Base-by-base conservation (phyloP, 2,113 vertebrate genomes). In the Micronycteris hirsuta region DNA sequence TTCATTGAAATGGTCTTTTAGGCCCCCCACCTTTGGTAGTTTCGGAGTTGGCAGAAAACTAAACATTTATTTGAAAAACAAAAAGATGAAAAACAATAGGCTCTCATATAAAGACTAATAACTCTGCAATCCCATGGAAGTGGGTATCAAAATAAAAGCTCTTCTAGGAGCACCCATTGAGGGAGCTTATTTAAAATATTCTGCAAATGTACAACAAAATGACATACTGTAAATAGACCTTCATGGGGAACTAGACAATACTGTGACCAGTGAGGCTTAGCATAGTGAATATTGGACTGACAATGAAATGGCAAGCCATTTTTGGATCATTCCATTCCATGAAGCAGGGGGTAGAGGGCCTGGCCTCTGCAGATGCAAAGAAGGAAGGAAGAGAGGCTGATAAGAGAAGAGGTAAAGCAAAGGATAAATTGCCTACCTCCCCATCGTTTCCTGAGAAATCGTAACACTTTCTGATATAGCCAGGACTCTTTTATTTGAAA, bases 181-280 rank as follows among this genome's bases (percentile, higher is more conserved):
- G 26, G 13, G 92, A 70, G 36, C 15, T 92, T 95, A 86, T 92
- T 96, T 78, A 89, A 96, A 93, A 74, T 94, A 86, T 83, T 94
- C 33, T 73, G 36, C 63, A 83, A 89, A 92, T 96, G 73, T 86
- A 65, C 24, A 67, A 31, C 28, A 84, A 86, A 95, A 89, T 91
- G 93, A 26, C 47, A 49, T 92, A 28, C 63, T 65, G 36, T 90
- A 94, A 94, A 92, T 89, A 93, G 61, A 89, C 86, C 33, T 38
- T 86, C 54, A 45, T 80, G 84, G 65, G 22, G 41, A 93, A 26
- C 20, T 63, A 86, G 68, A 84, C 3, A 89, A 43, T 74, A 70
- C 16, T 93, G 28, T 87, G 58, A 54, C 11, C 33, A 87, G 17
- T 12, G n/a, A 93, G 63, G 49, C 84, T 96, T 95, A 81, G 49